These are phyloP conservation scores for Pseudoatta argentina DNA, from an alignment of 1,140 invertebrate genomes.

Conservation along the genomic window DNA sequence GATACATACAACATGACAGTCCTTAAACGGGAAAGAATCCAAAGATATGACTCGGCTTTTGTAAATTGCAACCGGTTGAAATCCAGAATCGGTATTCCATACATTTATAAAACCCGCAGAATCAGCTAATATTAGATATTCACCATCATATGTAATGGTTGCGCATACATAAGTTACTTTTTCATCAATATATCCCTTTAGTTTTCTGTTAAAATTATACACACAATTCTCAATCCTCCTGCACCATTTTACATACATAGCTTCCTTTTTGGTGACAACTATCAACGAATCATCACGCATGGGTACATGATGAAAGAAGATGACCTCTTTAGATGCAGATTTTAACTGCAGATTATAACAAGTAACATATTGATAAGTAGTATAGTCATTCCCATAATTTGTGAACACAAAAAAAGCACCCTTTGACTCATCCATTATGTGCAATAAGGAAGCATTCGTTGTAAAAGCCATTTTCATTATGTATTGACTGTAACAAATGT, in stretches of 20 bases:
- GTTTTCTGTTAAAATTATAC: conserved; percentile 76
- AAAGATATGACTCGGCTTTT: conserved; percentile 80
- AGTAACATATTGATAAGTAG: conserved; percentile 66
- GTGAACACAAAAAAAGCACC: conserved; percentile 74
- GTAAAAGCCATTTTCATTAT: conserved; percentile 77
- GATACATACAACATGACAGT: conserved; percentile 79
- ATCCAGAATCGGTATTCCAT: conserved; percentile 71
- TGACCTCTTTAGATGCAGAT: conserved; percentile 76
- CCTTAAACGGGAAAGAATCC: conserved; percentile 82
- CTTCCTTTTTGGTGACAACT: conserved; percentile 78
- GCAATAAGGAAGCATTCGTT: conserved; percentile 71
- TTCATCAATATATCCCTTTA: conserved; percentile 68
- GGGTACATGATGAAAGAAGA: conserved; percentile 77
- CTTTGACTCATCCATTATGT: conserved; percentile 76
- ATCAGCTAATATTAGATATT: conserved; percentile 82
- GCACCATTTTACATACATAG: conserved; percentile 79
- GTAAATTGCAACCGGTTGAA: conserved; percentile 76
- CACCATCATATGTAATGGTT: conserved; percentile 82
- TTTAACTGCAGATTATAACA: conserved; percentile 79
- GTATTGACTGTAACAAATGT: conserved; percentile 70
- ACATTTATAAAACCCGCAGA: conserved; percentile 80
- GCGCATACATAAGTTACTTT: conserved; percentile 76
- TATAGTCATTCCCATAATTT: conserved; percentile 58
- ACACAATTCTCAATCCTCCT: conserved; percentile 41
- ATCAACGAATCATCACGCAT: conserved; percentile 75